Evolutionary conservation across 2,113 vertebrate genomes (phyloP), one percentile per base, ranked within the genome.

Genomic region (Laticauda laticaudata): DNA sequence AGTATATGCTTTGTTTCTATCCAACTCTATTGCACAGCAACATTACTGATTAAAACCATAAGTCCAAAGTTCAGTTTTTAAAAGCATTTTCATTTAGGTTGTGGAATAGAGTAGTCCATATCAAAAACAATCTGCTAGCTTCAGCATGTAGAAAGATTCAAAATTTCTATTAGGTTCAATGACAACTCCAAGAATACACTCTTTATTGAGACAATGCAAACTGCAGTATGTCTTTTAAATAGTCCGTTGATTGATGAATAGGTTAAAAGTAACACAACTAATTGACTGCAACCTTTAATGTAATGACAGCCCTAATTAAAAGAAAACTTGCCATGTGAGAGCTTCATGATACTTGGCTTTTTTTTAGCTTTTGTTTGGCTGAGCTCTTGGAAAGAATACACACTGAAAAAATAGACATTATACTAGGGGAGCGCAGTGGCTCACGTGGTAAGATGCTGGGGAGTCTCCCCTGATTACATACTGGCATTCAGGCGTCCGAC

Each of bases 301-400:
- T 56, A 26, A 23, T 89, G 92, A 85, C 61, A 34, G 51, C 34
- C 26, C 39, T 92, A 88, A 91, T 92, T 89, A 88, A 95, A 88
- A 90, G 86, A 94, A 94, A 91, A 64, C 55, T 94, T 94, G 69
- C 75, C 75, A 81, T 21, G 18, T 21, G 34, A 81, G 34, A 1
- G 9, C 6, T 48, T 0, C 8, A 15, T 5, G 43, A 18, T 0
- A 0, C 92, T 91, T 57, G 57, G 91, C 45, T 91, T 57, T 69
- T 96, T 94, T 93, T 92, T 34, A 94, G 3, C 56, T 69, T 87
- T 93, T n/a, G 91, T 75, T 93, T 93, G 94, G 3, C 56, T 91
- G 29, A 86, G 26, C 53, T 90, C 56, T 94, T 92, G 45, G 10
- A 91, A 61, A 0, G 24, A 61, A 0, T 88, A 2, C 90, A 57